phyloP scores from a whole-genome alignment of 2,113 vertebrate species.

The Bos indicus region DNA sequence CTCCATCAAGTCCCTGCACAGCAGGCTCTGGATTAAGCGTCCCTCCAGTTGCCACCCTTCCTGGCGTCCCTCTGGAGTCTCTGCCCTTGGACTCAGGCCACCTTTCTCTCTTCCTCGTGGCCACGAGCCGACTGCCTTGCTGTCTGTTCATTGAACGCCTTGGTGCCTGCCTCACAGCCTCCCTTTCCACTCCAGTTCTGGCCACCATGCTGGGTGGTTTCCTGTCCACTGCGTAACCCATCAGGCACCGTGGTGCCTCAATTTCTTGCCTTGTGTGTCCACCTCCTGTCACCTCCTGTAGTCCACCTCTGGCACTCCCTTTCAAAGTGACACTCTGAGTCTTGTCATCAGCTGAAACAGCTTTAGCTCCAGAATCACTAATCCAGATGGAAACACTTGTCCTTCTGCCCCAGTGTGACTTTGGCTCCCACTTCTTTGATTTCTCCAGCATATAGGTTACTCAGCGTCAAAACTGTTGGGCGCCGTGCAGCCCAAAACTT shows the following conservation, averaged over 20 bases:
- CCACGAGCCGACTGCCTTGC: background rate
- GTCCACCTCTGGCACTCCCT: background rate
- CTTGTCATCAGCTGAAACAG: background rate
- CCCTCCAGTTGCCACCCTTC: background rate
- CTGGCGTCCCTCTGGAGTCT: background rate
- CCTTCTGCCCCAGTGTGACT: background rate
- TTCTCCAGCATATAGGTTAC: background rate
- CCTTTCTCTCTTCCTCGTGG: background rate
- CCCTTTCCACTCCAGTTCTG: background rate
- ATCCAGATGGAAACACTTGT: background rate
- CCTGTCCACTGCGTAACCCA: rapidly evolving
- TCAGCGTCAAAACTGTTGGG: background rate
- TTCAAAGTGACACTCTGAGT: background rate
- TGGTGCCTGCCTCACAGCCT: background rate
- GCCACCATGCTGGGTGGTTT: background rate
- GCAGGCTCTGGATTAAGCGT: background rate
- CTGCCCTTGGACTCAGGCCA: background rate
- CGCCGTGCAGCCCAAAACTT: rapidly evolving
- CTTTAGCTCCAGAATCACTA: background rate
- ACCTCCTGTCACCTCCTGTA: no score
- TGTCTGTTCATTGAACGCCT: no score
- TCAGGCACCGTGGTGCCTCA: background rate
- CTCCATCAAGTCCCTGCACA: rapidly evolving
- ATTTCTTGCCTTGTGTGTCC: background rate
- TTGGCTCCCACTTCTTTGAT: background rate